Evolutionary conservation across 2,113 vertebrate species (phyloP).

Genomic region (Microcebus griseorufus): DNA sequence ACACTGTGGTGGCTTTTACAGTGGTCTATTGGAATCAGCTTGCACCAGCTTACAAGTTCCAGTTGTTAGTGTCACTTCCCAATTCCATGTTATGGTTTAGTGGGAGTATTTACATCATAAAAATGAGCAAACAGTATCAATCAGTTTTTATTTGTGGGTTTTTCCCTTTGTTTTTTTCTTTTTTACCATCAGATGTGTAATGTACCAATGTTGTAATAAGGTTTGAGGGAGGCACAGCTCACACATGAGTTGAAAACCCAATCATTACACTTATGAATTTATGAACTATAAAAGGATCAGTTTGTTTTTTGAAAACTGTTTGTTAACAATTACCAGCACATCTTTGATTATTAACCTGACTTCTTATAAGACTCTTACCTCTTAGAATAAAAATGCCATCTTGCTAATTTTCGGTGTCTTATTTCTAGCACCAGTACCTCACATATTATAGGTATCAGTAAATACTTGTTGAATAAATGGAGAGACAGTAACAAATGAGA

Average conservation of each 20-base stretch:
- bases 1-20: background rate
- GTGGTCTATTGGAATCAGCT: background rate
- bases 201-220: too few relatives aligned
- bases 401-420: background rate
- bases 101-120: background rate
- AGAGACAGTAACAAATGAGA: background rate
- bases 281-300: too few relatives aligned
- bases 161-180: too few relatives aligned
- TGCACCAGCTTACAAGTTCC: background rate
- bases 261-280: too few relatives aligned
- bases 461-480: background rate
- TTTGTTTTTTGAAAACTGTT: background rate
- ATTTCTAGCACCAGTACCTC: background rate
- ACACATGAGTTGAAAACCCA: too few relatives aligned
- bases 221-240: too few relatives aligned
- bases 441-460: background rate
- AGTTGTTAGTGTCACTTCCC: background rate
- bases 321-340: background rate
- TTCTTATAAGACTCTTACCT: background rate
- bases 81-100: background rate
- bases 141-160: background rate
- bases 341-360: background rate
- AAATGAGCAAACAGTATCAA: background rate
- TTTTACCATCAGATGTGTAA: too few relatives aligned
- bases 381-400: background rate